A percentile compares a stretch with the other conserved stretches of the same genome.
phyloP scores from a whole-genome alignment of 2,888 invertebrate genomes.

The Nomada lathburiana region DNA sequence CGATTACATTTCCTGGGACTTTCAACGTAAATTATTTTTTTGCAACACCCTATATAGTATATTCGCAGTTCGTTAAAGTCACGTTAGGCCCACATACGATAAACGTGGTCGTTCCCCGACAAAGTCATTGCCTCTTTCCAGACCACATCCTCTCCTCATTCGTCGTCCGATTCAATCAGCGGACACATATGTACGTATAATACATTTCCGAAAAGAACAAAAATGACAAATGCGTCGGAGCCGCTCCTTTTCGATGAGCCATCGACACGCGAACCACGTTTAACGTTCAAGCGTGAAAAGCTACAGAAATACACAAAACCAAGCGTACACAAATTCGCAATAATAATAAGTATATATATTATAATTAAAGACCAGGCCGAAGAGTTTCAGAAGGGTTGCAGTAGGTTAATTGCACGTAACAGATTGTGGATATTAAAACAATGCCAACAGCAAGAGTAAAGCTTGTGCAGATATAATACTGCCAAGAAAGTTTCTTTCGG shows the following conservation, averaged over 20 bases:
- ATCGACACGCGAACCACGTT: slow-evolving; percentile 36
- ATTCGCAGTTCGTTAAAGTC: slow-evolving; percentile 7
- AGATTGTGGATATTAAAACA: no score
- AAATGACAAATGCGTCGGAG: slow-evolving; percentile 15
- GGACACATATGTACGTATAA: not conserved
- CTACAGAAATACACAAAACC: slow-evolving; percentile 5
- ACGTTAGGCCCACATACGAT: slow-evolving; percentile 10
- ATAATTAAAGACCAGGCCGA: not conserved
- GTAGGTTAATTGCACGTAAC: no score
- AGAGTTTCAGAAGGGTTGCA: no score
- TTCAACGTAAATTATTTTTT: not conserved
- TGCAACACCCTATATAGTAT: not conserved
- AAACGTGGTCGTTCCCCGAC: slow-evolving; percentile 21
- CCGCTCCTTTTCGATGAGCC: slow-evolving; percentile 56
- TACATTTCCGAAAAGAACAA: not conserved
- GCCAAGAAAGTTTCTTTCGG: no score
- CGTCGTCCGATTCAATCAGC: slow-evolving; percentile 18
- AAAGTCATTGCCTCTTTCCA: slow-evolving; percentile 26
- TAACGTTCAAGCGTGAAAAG: slow-evolving; percentile 33
- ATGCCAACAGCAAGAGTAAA: no score
- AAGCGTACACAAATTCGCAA: not conserved
- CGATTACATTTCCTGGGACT: not conserved
- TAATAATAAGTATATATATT: not conserved
- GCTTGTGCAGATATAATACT: no score
- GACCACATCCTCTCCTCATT: slow-evolving; percentile 4